These are phyloP conservation scores for Scaptomyza graminum DNA, from an alignment of 1,140 invertebrate species.

Conservation along the genomic window DNA sequence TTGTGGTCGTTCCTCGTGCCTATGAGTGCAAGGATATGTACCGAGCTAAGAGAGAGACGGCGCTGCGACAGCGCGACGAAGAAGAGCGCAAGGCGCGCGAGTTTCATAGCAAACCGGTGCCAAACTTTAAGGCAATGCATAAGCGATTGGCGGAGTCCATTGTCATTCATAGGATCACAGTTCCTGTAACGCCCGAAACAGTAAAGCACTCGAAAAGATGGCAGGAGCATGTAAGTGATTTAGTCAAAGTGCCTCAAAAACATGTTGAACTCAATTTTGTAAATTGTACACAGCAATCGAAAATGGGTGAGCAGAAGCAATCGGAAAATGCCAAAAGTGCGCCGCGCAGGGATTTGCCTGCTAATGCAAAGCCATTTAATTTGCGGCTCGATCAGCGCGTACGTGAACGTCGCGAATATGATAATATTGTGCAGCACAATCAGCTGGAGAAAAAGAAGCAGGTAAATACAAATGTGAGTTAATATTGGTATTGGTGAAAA, in stretches of 20 bases:
- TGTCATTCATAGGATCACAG: slow-evolving; percentile 58
- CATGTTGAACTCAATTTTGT: background rate
- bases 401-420: slow-evolving; percentile 67
- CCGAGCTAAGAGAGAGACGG: slow-evolving; percentile 53
- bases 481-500: background rate
- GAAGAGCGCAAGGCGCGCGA: slow-evolving; percentile 70
- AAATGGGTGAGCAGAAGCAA: slow-evolving; percentile 8
- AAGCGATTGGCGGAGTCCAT: slow-evolving; percentile 40
- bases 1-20: slow-evolving; percentile 36
- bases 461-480: slow-evolving; percentile 51
- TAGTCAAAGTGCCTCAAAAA: slow-evolving; percentile 3
- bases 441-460: slow-evolving; percentile 61
- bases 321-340: slow-evolving; percentile 20
- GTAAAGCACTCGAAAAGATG: slow-evolving; percentile 54
- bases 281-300: slow-evolving; percentile 7
- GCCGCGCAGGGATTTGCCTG: slow-evolving; percentile 2
- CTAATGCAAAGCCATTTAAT: slow-evolving; percentile 54
- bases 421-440: slow-evolving; percentile 49
- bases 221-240: slow-evolving; percentile 16
- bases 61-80: slow-evolving; percentile 43
- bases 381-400: slow-evolving; percentile 68
- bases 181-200: slow-evolving; percentile 61
- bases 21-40: slow-evolving; percentile 57
- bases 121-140: slow-evolving; percentile 67
- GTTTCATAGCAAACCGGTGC: slow-evolving; percentile 73